Evolutionary conservation across 1,140 invertebrate genomes (phyloP).

Genomic region (Penaeus vannamei): DNA sequence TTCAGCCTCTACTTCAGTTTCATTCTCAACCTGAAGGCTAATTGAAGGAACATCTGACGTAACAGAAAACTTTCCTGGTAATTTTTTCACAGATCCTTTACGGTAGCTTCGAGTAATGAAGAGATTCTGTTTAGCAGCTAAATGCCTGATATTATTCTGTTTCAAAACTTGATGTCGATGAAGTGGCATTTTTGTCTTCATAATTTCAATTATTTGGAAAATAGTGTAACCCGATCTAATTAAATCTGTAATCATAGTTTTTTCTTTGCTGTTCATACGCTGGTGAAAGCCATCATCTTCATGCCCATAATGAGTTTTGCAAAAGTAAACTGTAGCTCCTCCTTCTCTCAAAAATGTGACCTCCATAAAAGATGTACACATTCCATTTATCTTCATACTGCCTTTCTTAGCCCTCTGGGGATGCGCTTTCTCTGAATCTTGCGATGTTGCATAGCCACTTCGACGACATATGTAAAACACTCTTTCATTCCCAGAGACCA

Average conservation of each 20-base stretch:
- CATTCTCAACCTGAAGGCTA: conserved; percentile 42
- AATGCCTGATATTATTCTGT: conserved; percentile 42
- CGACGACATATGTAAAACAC: conserved; percentile 52
- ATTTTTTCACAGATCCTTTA: neutral
- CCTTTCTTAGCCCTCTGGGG: neutral
- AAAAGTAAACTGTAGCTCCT: conserved; percentile 54
- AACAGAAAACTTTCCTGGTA: conserved; percentile 4
- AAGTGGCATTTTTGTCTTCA: conserved; percentile 36
- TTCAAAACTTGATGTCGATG: conserved; percentile 54
- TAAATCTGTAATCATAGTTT: conserved; percentile 31
- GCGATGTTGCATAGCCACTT: conserved; percentile 37
- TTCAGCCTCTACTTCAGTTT: conserved; percentile 38
- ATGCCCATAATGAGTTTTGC: conserved; percentile 54
- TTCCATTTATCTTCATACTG: conserved; percentile 53
- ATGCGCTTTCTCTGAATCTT: neutral
- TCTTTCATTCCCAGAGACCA: conserved; percentile 42
- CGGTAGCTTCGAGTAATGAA: conserved; percentile 13
- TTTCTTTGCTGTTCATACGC: conserved; percentile 46
- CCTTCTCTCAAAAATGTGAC: conserved; percentile 42
- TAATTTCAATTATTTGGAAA: conserved; percentile 41
- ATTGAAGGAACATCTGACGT: conserved; percentile 15
- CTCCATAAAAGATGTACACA: conserved; percentile 56
- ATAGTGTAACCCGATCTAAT: conserved; percentile 33
- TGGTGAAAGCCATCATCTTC: conserved; percentile 18
- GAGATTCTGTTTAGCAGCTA: conserved; percentile 40